A percentile compares a stretch with the other conserved stretches of the same genome.
These are phyloP conservation scores for Nothoprocta perdicaria DNA, from an alignment of 2,113 vertebrate genomes.

Conservation along the genomic window DNA sequence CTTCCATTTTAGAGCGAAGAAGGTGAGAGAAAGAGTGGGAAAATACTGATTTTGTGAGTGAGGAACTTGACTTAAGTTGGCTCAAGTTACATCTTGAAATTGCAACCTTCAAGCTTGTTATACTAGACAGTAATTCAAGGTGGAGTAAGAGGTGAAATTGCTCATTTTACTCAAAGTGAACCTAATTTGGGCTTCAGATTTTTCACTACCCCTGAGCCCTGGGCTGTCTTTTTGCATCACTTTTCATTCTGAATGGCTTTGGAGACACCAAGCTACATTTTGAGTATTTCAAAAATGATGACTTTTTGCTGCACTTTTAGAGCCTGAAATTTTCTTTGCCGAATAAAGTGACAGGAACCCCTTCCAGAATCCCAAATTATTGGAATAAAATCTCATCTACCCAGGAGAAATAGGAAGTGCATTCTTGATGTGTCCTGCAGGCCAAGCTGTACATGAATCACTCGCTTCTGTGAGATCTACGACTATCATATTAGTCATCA, in stretches of 20 bases:
- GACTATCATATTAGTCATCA: slow-evolving; percentile 26
- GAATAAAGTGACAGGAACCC: background rate
- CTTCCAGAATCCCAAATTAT: background rate
- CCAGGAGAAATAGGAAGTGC: slow-evolving; percentile 5
- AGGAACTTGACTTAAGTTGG: background rate
- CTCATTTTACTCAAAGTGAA: background rate
- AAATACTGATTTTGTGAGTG: background rate
- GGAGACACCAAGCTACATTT: background rate
- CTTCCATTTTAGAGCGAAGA: background rate
- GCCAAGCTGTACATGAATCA: background rate
- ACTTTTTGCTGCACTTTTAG: background rate
- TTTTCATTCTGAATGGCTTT: background rate
- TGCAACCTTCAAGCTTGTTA: background rate
- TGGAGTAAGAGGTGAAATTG: background rate
- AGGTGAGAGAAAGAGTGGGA: background rate
- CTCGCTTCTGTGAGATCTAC: background rate
- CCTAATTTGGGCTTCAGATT: background rate
- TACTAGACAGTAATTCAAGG: background rate
- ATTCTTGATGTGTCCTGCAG: background rate
- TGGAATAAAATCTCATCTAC: background rate
- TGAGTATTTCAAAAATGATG: background rate
- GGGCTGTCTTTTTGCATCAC: background rate
- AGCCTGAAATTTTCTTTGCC: background rate
- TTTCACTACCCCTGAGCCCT: background rate
- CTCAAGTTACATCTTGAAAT: background rate